Evolutionary conservation across 2,888 invertebrate genomes (phyloP).

Genomic region (Saturnia pavonia): DNA sequence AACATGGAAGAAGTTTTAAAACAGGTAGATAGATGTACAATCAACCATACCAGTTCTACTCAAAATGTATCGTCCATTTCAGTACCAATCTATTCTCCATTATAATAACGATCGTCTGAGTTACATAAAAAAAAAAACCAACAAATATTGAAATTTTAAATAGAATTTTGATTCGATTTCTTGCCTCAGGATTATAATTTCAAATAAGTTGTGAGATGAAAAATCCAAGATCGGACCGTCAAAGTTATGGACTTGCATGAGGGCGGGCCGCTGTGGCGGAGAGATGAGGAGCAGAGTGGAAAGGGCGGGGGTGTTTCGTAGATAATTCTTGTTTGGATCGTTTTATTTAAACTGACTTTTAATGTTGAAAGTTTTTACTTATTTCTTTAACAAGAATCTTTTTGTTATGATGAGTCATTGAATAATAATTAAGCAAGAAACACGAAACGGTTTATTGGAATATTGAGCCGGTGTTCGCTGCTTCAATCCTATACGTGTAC

Average conservation of each 20-base stretch:
- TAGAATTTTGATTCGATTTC: conserved; percentile 81
- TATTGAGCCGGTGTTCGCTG: too few relatives aligned
- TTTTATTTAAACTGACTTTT: conserved; percentile 71
- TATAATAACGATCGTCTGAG: background rate
- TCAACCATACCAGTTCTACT: background rate
- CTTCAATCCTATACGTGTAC: background rate
- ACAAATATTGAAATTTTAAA: conserved; percentile 78
- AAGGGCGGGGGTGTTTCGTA: conserved; percentile 21
- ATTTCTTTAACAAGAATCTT: conserved; percentile 28
- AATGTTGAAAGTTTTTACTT: conserved; percentile 55
- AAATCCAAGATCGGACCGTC: conserved; percentile 75
- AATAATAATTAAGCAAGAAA: conserved; percentile 14
- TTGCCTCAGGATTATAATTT: conserved; percentile 75
- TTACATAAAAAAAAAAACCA: conserved; percentile 32
- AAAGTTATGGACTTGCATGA: conserved; percentile 58
- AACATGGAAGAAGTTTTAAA: too few relatives aligned
- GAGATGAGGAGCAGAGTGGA: conserved; percentile 19
- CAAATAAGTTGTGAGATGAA: conserved; percentile 78
- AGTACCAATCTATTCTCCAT: background rate
- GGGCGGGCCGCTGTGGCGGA: conserved; percentile 24
- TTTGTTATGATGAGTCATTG: conserved; percentile 7
- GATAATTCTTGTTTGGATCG: conserved; percentile 46
- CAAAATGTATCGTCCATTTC: background rate
- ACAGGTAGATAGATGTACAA: background rate
- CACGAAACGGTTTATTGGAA: background rate